Percentiles rank a stretch among this genome's conserved stretches.
Evolutionary conservation across 2,113 vertebrate genomes (phyloP).

Genomic region (Mobula hypostoma): DNA sequence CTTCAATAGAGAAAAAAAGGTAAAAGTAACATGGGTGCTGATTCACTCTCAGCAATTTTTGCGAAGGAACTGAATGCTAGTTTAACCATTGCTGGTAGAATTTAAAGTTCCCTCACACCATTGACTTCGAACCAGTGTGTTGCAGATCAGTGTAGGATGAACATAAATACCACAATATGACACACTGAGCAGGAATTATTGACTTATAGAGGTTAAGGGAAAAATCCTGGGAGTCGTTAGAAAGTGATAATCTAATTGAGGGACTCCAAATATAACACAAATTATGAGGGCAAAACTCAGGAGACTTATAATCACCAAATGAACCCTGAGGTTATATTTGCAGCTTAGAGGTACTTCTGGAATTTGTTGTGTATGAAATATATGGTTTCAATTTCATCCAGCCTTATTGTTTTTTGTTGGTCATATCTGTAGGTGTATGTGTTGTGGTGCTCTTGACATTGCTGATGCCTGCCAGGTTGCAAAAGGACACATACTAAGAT

Average conservation of each 20-base stretch:
- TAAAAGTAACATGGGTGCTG: no score
- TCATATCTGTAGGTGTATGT: neutral
- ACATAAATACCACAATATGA: neutral
- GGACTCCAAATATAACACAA: neutral
- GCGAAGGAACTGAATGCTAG: neutral
- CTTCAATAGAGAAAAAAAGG: neutral
- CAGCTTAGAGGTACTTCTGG: neutral
- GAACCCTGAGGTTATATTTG: neutral
- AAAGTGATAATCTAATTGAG: slow-evolving; percentile 8
- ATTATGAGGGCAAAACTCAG: neutral
- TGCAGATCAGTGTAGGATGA: neutral
- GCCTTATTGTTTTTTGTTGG: neutral
- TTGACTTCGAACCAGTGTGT: neutral
- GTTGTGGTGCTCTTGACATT: neutral
- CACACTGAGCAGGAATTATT: slow-evolving; percentile 4
- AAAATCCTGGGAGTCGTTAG: neutral
- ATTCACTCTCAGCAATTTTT: neutral
- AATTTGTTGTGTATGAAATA: neutral
- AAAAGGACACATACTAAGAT: neutral
- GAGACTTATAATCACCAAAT: neutral
- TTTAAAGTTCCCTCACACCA: neutral
- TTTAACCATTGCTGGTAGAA: neutral
- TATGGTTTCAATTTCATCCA: slow-evolving; percentile 14
- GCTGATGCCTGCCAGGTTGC: neutral
- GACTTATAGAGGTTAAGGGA: neutral